Base-by-base conservation (phyloP, 2,797 vertebrate species). In the Argyrosomus regius region DNA sequence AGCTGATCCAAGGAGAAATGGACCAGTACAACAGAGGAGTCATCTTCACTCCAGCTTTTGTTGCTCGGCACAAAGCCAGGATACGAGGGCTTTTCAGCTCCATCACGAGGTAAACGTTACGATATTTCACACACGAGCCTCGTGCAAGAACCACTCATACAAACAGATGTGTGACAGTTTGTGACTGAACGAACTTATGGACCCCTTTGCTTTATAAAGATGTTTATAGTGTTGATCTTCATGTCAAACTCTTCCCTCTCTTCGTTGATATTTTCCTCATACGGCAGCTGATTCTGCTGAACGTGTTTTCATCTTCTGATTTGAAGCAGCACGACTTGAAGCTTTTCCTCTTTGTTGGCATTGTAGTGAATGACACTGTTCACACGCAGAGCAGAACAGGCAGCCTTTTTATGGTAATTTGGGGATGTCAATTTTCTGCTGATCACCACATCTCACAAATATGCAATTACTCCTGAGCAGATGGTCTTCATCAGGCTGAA, bases 71-170 rank as follows among this genome's bases (percentile, higher is more conserved):
- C 93, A 97, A 95, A 92, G 97, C 98, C 39, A 96, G 96, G 17
- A 96, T 98, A 77, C 95, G 96, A 59, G 98, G 98, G 0, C 96
- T 99, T 1, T 99, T 99, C 94, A 98, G 97, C 65, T 97, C 96
- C 0, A 92, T 99, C 81, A 99, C 98, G 12, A 94, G 97, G 98
- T 99, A 46, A 24, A 22, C 22, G 0, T 9, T 10, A 4, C 4
- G 0, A 11, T 6, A 18, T 28, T 59, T 58, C 26, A 28, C 35
- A 41, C 35, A 7, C 26, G 5, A 45, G 53, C 9, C 14, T 60
- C 46, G 14, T 58, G 17, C 49, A 43, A 9, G 14, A 63, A n/a
- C 12, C n/a, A 3, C n/a, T 39, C 0, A 0, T 16, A 12, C 18
- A 20, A 11, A 50, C 14, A 53, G 6, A 24, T 64, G 22, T 43